Conservation (phyloP, 2,113 vertebrate genomes). For the Henicopernis longicauda region DNA sequence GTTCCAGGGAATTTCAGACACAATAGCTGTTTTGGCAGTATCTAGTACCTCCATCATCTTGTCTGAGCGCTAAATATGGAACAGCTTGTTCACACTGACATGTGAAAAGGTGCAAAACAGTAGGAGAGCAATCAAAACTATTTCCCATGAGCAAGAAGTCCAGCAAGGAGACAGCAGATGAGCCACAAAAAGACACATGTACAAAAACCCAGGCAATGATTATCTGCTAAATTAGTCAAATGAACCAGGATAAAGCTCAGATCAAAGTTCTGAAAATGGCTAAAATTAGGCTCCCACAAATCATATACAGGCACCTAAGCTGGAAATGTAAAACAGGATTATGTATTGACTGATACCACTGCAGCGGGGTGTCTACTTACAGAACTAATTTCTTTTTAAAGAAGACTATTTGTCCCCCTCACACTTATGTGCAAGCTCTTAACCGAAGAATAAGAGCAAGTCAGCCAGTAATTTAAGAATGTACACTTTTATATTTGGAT, state of each 20-base stretch:
- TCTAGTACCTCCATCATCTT: not conserved
- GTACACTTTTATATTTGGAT: fast-evolving
- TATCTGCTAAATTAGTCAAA: not conserved
- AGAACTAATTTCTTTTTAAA: not conserved
- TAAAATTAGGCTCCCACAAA: not conserved
- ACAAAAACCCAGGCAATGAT: not conserved
- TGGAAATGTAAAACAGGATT: not conserved
- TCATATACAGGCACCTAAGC: not conserved
- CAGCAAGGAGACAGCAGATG: not conserved
- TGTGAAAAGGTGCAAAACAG: not conserved
- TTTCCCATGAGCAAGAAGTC: not conserved
- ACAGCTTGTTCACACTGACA: not conserved
- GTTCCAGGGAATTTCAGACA: not conserved
- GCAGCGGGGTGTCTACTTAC: not conserved
- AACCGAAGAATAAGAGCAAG: not conserved
- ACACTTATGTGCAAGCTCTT: not conserved
- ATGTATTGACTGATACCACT: fast-evolving
- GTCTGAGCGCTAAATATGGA: not conserved
- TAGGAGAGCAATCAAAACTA: not conserved
- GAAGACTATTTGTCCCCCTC: not conserved
- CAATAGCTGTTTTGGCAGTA: not conserved
- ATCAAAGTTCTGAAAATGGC: not conserved
- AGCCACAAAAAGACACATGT: fast-evolving
- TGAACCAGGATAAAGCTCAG: not conserved
- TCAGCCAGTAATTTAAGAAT: not conserved